Percentiles rank a stretch among this genome's conserved stretches.
Evolutionary conservation across 1,140 invertebrate species (phyloP).

Genomic region (Amphibalanus amphitrite): DNA sequence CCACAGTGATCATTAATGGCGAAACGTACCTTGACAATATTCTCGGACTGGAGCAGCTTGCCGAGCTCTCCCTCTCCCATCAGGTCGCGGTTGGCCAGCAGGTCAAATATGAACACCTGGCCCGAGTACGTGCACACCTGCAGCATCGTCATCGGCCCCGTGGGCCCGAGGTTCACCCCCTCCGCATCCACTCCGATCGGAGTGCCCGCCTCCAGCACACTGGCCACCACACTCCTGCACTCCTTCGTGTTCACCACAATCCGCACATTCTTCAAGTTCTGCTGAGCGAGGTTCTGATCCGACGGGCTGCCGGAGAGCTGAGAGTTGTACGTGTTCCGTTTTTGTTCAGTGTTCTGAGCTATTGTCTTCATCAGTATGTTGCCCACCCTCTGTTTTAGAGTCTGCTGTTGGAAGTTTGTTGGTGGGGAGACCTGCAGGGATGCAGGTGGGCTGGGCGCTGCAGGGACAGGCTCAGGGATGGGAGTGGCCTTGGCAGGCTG

Average conservation of each 20-base stretch:
- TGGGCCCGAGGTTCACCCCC: conserved; percentile 73
- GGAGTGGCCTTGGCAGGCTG: background rate
- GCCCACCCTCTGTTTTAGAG: conserved; percentile 68
- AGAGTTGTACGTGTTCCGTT: background rate
- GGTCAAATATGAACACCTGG: conserved; percentile 69
- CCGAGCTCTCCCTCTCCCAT: conserved; percentile 58
- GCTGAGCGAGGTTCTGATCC: background rate
- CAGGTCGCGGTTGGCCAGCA: conserved; percentile 64
- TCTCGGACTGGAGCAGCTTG: conserved; percentile 55
- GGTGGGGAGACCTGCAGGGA: background rate
- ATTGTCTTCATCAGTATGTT: conserved; percentile 70
- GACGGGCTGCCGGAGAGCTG: background rate
- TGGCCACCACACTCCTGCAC: conserved; percentile 49
- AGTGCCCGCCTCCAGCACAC: conserved; percentile 42
- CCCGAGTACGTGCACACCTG: conserved; percentile 65
- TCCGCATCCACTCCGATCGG: conserved; percentile 69
- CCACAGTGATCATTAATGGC: too few species aligned
- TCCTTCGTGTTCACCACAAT: conserved; percentile 52
- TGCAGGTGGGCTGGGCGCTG: background rate
- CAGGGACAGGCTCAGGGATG: background rate
- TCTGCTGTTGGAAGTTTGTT: conserved; percentile 35
- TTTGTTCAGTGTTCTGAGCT: conserved; percentile 46
- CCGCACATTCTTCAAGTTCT: background rate
- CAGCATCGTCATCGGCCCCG: conserved; percentile 49
- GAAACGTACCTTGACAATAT: conserved; percentile 56